These are phyloP conservation scores for Harpalus rufipes DNA, from an alignment of 2,888 invertebrate species.

Conservation along the genomic window DNA sequence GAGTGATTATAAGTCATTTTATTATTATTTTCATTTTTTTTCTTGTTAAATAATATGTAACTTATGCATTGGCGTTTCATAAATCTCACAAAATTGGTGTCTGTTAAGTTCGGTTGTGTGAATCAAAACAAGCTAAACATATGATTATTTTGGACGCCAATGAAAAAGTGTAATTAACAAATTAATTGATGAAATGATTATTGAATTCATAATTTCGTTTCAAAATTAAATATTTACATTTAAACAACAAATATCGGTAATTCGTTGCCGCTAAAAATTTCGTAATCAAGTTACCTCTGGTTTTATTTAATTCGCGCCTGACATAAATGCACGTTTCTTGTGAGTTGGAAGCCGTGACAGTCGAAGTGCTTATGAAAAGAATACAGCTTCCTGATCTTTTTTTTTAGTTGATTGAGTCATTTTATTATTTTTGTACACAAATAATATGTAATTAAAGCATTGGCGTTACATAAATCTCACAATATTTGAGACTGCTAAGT, in stretches of 20 bases:
- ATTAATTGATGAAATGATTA: not conserved
- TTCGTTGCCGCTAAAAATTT: not conserved
- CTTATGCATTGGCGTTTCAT: not conserved
- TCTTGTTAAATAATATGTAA: too few species aligned
- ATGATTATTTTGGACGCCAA: not conserved
- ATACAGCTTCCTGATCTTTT: not conserved
- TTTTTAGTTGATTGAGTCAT: not conserved
- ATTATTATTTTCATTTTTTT: too few species aligned
- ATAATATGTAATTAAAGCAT: not conserved
- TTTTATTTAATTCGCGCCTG: not conserved
- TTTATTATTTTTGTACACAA: not conserved
- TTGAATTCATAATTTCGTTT: too few species aligned
- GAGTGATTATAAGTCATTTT: not conserved
- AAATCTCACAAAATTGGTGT: constrained; percentile 23
- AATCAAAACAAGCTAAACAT: not conserved
- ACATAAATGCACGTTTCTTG: not conserved
- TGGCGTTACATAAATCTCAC: not conserved
- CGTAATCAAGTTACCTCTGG: not conserved
- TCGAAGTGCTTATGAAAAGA: not conserved
- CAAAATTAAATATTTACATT: too few species aligned
- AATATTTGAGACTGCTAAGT: constrained; percentile 43
- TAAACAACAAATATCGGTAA: too few species aligned
- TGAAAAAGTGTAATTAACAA: constrained; percentile 16
- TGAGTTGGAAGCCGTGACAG: not conserved
- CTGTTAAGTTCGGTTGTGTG: constrained; percentile 33